These are phyloP conservation scores for Gallinago paraguaiae DNA, from an alignment of 2,113 vertebrate genomes.

Conservation along the genomic window DNA sequence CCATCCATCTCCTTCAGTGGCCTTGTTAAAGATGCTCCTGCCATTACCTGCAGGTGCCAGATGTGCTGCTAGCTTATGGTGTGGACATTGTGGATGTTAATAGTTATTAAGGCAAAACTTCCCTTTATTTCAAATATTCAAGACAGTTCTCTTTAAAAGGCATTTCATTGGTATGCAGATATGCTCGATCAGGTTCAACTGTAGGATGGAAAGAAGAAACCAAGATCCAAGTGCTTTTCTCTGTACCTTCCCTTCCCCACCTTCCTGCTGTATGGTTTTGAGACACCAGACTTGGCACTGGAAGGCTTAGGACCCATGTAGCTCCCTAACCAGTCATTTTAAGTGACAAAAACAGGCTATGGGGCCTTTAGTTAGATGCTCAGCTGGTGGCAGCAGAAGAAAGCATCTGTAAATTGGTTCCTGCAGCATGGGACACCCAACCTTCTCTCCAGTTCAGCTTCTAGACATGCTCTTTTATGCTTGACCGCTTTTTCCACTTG, in stretches of 20 bases:
- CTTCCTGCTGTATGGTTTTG: no score
- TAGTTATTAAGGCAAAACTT: background rate
- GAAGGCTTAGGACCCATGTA: background rate
- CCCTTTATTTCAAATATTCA: background rate
- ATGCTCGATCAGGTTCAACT: background rate
- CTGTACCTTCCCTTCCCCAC: background rate
- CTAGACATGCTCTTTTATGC: background rate
- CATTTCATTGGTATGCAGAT: background rate
- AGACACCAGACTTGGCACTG: background rate
- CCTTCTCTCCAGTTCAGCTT: background rate
- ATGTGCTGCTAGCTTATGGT: background rate
- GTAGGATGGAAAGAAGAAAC: background rate
- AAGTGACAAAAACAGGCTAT: background rate
- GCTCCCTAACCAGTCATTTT: background rate
- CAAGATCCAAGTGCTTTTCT: background rate
- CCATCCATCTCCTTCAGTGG: background rate
- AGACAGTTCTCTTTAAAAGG: background rate
- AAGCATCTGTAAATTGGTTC: background rate
- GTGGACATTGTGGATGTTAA: background rate
- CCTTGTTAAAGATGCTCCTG: background rate
- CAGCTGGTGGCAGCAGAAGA: background rate
- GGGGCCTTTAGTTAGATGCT: background rate
- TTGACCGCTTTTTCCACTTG: background rate
- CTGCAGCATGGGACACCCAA: background rate
- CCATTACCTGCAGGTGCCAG: background rate